A percentile compares a stretch with the other conserved stretches of the same genome.
Evolutionary conservation across 1,140 invertebrate species (phyloP).

Genomic region (Apis florea): DNA sequence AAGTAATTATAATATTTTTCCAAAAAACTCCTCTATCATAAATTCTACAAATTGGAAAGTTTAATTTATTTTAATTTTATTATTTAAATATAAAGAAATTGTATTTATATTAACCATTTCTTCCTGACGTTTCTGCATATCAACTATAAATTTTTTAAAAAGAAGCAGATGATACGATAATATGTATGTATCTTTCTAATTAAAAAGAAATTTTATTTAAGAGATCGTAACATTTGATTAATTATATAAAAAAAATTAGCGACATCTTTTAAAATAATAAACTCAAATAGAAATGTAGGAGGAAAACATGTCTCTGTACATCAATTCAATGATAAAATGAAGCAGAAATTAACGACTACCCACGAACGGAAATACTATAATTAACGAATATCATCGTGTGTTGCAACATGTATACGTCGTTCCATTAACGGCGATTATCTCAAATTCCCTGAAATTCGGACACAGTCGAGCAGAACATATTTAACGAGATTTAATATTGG

Average conservation of each 20-base stretch:
- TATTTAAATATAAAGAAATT: too few relatives aligned
- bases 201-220: too few relatives aligned
- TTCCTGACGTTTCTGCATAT: too few relatives aligned
- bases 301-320: too few relatives aligned
- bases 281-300: not conserved
- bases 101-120: too few relatives aligned
- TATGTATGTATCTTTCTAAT: too few relatives aligned
- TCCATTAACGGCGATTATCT: slow-evolving; percentile 57
- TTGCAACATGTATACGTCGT: slow-evolving; percentile 28
- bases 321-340: not conserved
- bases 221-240: too few relatives aligned
- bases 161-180: too few relatives aligned
- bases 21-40: not conserved
- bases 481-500: slow-evolving; percentile 50
- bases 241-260: not conserved
- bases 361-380: slow-evolving; percentile 20
- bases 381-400: slow-evolving; percentile 13
- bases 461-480: slow-evolving; percentile 34
- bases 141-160: too few relatives aligned
- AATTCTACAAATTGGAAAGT: not conserved
- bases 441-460: slow-evolving; percentile 52
- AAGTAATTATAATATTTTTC: too few relatives aligned
- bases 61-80: not conserved
- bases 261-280: not conserved
- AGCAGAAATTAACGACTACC: slow-evolving; percentile 4